Evolutionary conservation across 2,888 invertebrate species (phyloP), one percentile per base, ranked within the genome.

Genomic region (Ferrisia virgata): DNA sequence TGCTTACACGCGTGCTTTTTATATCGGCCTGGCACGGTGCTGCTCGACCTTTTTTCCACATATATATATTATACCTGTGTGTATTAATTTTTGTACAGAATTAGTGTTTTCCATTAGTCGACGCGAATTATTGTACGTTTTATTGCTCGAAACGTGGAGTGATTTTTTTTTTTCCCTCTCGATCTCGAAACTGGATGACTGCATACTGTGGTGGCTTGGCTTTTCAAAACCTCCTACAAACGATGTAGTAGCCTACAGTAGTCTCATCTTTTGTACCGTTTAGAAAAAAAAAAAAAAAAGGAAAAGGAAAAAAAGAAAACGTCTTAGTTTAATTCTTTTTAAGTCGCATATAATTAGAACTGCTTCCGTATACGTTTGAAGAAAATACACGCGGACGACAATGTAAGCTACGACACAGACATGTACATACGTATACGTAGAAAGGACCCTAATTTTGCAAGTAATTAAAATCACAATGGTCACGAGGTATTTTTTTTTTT

Each of bases 401-500:
- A 53, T n/a, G n/a, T n/a, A n/a, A n/a, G n/a, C n/a, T n/a, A 69
- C 28, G 11, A 31, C 28, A 31, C 53, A 53, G 22, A 53, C n/a
- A n/a, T 53, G 53, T 11, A 31, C 28, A 31, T 69, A 31, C 28
- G 18, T 69, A n/a, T n/a, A 36, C 36, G 22, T 53, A 78, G 36
- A 78, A n/a, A n/a, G 47, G 33, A 43, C 53, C 53, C 43, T 80
- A 80, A 80, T 80, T 80, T 80, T 39, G 11, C 25, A 80, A 80
- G 47, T 80, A 80, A 80, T 80, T 80, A 80, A 80, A 80, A 80
- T 80, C 18, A 80, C 80, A 80, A 80, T 80, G 47, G 53, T 47
- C 80, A 80, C 28, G 25, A 25, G 43, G 43, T 80, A 43, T 79
- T 80, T 80, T 53, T 53, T 80, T 31, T 80, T 25, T 79, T 80